Base-by-base conservation (phyloP, 2,888 invertebrate genomes). In the Quadroppia sp. region DNA sequence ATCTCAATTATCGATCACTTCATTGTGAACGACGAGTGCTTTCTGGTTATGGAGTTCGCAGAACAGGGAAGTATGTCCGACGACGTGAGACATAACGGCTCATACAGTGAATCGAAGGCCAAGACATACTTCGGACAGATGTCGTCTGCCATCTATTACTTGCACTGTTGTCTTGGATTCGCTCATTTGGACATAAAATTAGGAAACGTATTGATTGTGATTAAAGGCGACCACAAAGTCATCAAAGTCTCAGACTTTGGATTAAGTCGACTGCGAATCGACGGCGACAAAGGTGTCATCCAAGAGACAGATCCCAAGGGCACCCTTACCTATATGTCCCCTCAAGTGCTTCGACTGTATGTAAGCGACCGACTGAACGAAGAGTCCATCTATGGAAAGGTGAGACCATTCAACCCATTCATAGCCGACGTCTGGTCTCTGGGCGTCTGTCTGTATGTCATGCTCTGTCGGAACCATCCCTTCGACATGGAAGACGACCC, bases 121-220 rank as follows among this genome's bases (percentile, higher is more conserved):
- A 56, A 25, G 30, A 3, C 1, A 15, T 56, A 56, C 30, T 56
- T 56, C 56, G 25, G n/a, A 28, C 56, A 56, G 30, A 56, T 56
- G 2, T 28, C 56, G 1, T 15, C 13, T 28, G 56, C 28, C 25
- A 56, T 69, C 15, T 69, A 69, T 45, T 42, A 69, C 36, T 15
- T 69, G 30, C 40, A 45, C 45, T 69, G 40, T 45, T 17, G 13
- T 1, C 69, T 69, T 17, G 45, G 25, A 23, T 13, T 69, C 69
- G 45, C 45, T 7, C 69, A 69, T 9, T 36, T 69, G 23, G 69
- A 69, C 40, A 45, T 42, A 32, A 45, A 42, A 69, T 36, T 36
- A 7, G 69, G 11, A 4, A 69, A 45, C 36, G 1, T 36, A 9
- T 20, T 69, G 20, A 30, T 42, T n/a, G 6, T 69, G 2, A 11